These are phyloP conservation scores for Neopelma chrysocephalum DNA, from an alignment of 2,797 vertebrate genomes.

Conservation along the genomic window DNA sequence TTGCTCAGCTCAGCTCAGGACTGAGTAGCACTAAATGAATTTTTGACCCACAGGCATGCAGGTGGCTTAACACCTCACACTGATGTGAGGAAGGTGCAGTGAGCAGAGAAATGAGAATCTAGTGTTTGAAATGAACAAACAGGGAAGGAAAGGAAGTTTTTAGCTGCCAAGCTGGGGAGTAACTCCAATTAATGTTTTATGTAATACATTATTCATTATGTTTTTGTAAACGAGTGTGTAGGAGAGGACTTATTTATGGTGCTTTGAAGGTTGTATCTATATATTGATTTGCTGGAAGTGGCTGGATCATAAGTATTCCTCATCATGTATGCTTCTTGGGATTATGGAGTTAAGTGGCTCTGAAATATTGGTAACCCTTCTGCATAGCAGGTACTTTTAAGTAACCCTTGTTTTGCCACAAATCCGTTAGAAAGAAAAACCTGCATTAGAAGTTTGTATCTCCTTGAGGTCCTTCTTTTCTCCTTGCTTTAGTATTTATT, in stretches of 20 bases:
- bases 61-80: background rate
- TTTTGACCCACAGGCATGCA: background rate
- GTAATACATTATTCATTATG: background rate
- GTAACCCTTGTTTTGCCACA: background rate
- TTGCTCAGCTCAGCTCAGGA: background rate
- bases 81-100: background rate
- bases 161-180: background rate
- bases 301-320: background rate
- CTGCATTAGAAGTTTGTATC: background rate
- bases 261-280: background rate
- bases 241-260: background rate
- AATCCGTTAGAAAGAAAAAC: background rate
- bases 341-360: background rate
- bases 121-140: background rate
- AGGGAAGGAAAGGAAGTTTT: background rate
- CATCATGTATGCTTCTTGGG: background rate
- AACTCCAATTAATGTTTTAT: background rate
- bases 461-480: background rate
- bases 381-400: background rate
- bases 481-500: background rate
- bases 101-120: background rate
- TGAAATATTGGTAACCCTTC: background rate
- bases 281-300: background rate
- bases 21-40: background rate
- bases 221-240: background rate